Conservation (phyloP, 2,888 invertebrate genomes). For the Epinotia nisella region DNA sequence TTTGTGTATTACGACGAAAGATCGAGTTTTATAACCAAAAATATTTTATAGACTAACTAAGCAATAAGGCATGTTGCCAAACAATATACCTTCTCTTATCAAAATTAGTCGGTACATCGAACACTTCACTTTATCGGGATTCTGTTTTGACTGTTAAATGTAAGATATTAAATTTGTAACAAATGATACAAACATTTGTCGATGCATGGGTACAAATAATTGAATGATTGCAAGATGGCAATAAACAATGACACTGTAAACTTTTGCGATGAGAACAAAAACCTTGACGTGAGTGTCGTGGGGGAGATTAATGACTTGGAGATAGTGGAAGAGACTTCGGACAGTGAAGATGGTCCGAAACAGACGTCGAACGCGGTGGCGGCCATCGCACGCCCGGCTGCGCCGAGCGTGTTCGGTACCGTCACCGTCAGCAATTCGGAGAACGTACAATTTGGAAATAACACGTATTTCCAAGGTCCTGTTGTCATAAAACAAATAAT, state of each 20-base stretch:
- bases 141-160: neutral
- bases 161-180: neutral
- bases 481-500: constrained; percentile 91
- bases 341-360: constrained; percentile 57
- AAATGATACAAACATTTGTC: constrained; percentile 1
- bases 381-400: constrained; percentile 56
- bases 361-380: constrained; percentile 49
- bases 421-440: constrained; percentile 88
- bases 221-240: constrained; percentile 55
- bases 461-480: constrained; percentile 90
- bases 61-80: neutral
- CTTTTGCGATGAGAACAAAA: constrained; percentile 47
- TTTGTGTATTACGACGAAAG: neutral
- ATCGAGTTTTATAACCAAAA: neutral
- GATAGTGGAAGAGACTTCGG: constrained; percentile 65
- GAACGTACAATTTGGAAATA: constrained; percentile 90
- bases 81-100: constrained; percentile 3
- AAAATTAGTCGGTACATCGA: constrained; percentile 31
- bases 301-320: constrained; percentile 70
- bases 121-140: neutral
- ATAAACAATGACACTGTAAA: constrained; percentile 50
- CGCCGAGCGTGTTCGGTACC: constrained; percentile 77
- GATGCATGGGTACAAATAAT: neutral
- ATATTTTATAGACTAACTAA: neutral
- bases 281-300: constrained; percentile 62